Evolutionary conservation across 2,797 vertebrate species (phyloP), one percentile per base, ranked within the genome.

Genomic region (Mormyrus proboscirostris): DNA sequence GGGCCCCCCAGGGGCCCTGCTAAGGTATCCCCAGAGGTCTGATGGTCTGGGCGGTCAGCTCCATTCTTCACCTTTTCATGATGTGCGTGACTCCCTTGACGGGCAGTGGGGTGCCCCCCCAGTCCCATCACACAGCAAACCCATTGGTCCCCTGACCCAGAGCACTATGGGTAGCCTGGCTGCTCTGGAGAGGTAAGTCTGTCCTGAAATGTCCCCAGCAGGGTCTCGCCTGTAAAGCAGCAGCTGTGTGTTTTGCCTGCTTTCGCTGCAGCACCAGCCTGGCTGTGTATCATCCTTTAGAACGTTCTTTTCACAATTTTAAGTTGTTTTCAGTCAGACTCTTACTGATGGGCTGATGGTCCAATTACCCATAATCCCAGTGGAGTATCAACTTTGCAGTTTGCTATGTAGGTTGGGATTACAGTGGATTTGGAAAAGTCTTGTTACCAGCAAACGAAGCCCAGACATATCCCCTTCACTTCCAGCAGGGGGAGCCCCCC

Each of bases 141-240:
- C 82, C 44, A 19, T 25, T 49, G 22, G 25, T 19, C 29, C 53
- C 44, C 14, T 86, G 1, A 82, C 38, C 38, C 57, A 87, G 25
- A 69, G 89, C 14, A 44, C 12, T 6, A 50, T 73, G 50, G 50
- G 50, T 62, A 89, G 57, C 84, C 86, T 86, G 89, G 84, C 8
- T 41, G 57, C 49, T 73, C 33, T 86, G 44, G 57, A 62, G 57
- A 76, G 59, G 84, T 47, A n/a, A 47, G 73, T 47, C 41, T 79
- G 41, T n/a, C 73, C 73, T n/a, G 16, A 47, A 79, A 19, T n/a
- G 41, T 79, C 14, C 41, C 41, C 38, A 47, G 41, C 8, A 14
- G n/a, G 38, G 8, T 8, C 50, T 3, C 5, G 5, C 3, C 51
- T 87, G 6, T 7, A 84, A 22, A 84, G 82, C 16, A 29, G 44